A percentile compares a stretch with the other conserved stretches of the same genome.
These are phyloP conservation scores for Alligator mississippiensis DNA, from an alignment of 2,113 vertebrate genomes.

Conservation along the genomic window DNA sequence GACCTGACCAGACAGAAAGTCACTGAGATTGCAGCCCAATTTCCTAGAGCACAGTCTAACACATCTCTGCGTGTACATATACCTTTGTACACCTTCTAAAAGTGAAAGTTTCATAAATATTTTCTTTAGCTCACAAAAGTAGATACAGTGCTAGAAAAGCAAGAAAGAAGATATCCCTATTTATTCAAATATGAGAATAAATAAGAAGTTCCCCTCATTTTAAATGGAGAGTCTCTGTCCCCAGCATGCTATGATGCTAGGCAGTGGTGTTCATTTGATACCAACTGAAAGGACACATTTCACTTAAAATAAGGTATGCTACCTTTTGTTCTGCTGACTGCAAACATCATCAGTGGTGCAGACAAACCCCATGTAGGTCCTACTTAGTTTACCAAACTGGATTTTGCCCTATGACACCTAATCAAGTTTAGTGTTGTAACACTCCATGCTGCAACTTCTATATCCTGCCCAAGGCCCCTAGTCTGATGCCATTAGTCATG, in stretches of 20 bases:
- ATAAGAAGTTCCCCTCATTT: background rate
- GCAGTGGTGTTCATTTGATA: background rate
- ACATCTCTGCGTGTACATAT: background rate
- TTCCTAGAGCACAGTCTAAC: background rate
- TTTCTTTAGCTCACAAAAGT: background rate
- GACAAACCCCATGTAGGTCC: too few species aligned
- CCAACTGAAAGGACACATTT: background rate
- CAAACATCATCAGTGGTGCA: background rate
- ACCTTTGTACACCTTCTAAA: background rate
- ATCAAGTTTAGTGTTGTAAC: too few species aligned
- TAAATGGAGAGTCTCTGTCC: background rate
- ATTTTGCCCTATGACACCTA: too few species aligned
- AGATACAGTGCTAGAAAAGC: background rate
- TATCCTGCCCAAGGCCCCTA: too few species aligned
- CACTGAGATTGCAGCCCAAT: background rate
- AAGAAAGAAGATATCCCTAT: background rate
- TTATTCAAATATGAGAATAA: background rate
- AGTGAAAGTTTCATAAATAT: background rate
- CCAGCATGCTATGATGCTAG: too few species aligned
- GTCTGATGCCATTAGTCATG: background rate
- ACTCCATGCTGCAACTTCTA: too few species aligned
- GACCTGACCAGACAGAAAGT: background rate
- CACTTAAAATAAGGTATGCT: background rate
- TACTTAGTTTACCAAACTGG: too few species aligned
- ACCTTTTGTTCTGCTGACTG: background rate